These are phyloP conservation scores for Mythimna impura DNA, from an alignment of 2,888 invertebrate genomes.

Conservation along the genomic window DNA sequence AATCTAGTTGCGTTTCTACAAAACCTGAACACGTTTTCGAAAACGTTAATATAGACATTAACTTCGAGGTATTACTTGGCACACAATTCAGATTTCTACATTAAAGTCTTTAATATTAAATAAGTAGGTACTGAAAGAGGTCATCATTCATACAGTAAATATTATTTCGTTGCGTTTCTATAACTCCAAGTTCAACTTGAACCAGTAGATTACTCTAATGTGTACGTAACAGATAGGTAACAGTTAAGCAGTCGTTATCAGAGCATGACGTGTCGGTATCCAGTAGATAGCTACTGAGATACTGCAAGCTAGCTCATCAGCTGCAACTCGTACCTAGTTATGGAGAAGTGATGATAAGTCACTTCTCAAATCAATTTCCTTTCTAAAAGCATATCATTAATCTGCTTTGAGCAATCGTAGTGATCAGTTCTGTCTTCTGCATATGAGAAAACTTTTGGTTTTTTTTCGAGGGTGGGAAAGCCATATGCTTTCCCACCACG, in stretches of 20 bases:
- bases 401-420: not conserved
- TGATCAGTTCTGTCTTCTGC: not conserved
- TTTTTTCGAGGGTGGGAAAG: too few relatives aligned
- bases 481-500: too few relatives aligned
- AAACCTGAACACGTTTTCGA: not conserved
- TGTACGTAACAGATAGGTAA: slow-evolving; percentile 20
- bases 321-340: not conserved
- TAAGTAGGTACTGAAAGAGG: not conserved
- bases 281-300: not conserved
- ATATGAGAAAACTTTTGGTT: too few relatives aligned
- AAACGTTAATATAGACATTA: not conserved
- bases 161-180: not conserved
- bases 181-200: slow-evolving; percentile 9
- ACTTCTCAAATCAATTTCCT: not conserved
- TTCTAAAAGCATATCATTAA: not conserved
- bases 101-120: not conserved
- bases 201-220: not conserved
- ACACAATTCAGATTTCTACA: not conserved
- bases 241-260: slow-evolving; percentile 21
- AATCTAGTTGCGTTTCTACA: not conserved
- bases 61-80: not conserved
- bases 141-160: not conserved
- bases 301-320: not conserved
- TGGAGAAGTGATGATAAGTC: not conserved
- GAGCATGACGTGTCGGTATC: slow-evolving; percentile 33